phyloP scores from a whole-genome alignment of 2,113 vertebrate genomes.

The Trematocara nigrifrons region DNA sequence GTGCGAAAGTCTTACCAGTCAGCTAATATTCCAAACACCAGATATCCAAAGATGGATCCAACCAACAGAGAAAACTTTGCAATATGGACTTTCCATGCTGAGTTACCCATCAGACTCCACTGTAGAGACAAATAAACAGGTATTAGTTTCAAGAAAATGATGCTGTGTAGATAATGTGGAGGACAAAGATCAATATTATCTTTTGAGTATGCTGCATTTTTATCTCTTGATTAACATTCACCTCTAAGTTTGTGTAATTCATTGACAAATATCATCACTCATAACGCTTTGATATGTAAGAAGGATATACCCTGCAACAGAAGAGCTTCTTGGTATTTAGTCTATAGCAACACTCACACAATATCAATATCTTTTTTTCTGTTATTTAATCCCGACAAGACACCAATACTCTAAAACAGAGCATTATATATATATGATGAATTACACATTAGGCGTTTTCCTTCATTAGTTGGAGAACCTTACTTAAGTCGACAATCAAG shows the following conservation, averaged over 20 bases:
- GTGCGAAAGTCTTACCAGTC: constrained; percentile 84
- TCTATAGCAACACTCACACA: background rate
- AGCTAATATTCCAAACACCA: constrained; percentile 93
- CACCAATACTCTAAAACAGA: background rate
- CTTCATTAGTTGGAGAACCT: background rate
- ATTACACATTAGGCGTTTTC: background rate
- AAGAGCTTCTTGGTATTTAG: background rate
- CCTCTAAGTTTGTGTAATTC: background rate
- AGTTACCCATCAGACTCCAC: constrained; percentile 94
- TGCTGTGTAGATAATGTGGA: background rate
- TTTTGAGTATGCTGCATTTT: background rate
- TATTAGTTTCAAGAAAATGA: background rate
- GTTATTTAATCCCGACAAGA: background rate
- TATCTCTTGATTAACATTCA: background rate
- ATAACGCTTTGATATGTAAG: background rate
- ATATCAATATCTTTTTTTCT: background rate
- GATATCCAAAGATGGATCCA: constrained; percentile 94
- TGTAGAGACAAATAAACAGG: constrained; percentile 65
- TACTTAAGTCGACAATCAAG: background rate
- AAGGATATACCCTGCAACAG: background rate
- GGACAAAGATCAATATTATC: background rate
- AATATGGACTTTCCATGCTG: constrained; percentile 92
- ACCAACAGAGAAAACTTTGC: constrained; percentile 96
- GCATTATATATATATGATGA: background rate
- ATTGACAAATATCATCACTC: background rate